Evolutionary conservation across 2,888 invertebrate species (phyloP).

Genomic region (Leistus spinibarbis): DNA sequence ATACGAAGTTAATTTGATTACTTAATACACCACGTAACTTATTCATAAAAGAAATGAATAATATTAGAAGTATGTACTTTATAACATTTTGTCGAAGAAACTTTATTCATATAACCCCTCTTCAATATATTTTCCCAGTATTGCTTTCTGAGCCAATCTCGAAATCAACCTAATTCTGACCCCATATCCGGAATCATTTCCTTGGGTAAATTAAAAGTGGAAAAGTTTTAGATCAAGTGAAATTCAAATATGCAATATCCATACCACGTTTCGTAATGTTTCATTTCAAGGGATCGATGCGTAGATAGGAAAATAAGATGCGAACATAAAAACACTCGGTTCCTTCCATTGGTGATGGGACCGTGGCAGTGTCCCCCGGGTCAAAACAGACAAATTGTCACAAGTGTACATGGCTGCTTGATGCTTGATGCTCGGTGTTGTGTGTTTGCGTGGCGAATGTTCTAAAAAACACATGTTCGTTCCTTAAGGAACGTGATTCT

Average conservation of each 20-base stretch:
- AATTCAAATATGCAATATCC: background rate
- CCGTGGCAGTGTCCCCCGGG: slow-evolving; percentile 9
- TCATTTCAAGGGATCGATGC: background rate
- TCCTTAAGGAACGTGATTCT: slow-evolving; percentile 27
- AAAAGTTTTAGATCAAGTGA: background rate
- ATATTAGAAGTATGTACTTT: too few species aligned
- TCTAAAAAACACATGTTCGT: slow-evolving; percentile 37
- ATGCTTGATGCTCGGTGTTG: background rate
- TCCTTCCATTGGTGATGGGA: background rate
- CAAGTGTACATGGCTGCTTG: slow-evolving; percentile 5
- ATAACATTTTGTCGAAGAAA: too few species aligned
- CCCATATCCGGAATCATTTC: background rate
- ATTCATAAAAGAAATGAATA: too few species aligned
- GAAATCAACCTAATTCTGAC: too few species aligned
- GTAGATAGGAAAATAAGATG: background rate
- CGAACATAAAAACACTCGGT: background rate
- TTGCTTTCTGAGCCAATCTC: too few species aligned
- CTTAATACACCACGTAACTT: too few species aligned
- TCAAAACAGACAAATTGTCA: slow-evolving; percentile 27
- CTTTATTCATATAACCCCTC: too few species aligned
- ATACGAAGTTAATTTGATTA: too few species aligned
- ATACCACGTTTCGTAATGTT: background rate
- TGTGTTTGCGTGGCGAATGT: background rate
- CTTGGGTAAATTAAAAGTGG: background rate
- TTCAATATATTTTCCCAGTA: too few species aligned